Conservation (phyloP, 2,888 invertebrate genomes). For the Meiosimyza platycephala region DNA sequence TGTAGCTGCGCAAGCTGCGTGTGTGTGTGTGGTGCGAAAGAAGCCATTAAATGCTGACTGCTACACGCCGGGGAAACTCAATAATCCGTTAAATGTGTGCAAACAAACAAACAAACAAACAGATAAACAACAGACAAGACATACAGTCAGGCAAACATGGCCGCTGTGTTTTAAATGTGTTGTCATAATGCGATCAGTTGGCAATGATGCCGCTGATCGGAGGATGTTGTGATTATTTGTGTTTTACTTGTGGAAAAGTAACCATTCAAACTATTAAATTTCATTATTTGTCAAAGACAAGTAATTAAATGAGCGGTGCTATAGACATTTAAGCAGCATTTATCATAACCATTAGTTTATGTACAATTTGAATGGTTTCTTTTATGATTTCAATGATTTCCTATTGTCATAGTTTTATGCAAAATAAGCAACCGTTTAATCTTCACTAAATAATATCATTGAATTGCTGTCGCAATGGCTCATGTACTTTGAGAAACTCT, state of each 20-base stretch:
- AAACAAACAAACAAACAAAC: conserved; percentile 48
- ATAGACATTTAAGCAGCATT: no score
- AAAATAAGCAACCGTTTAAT: no score
- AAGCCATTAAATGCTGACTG: conserved; percentile 4
- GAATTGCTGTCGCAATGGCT: no score
- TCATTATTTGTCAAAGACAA: no score
- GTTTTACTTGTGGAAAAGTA: not conserved
- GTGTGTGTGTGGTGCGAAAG: not conserved
- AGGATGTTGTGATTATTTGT: conserved; percentile 9
- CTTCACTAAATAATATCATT: no score
- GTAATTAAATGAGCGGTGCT: no score
- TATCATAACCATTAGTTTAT: no score
- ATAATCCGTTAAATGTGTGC: conserved; percentile 66
- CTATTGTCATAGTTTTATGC: no score
- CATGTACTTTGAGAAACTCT: conserved; percentile 42
- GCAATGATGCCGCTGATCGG: not conserved
- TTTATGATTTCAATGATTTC: no score
- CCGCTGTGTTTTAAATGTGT: not conserved
- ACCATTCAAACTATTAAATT: no score
- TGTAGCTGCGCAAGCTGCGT: not conserved
- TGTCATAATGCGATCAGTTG: conserved; percentile 11
- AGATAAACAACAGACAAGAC: no score
- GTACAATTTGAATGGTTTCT: no score
- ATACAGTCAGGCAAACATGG: not conserved
- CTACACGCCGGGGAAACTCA: conserved; percentile 49